Evolutionary conservation across 2,888 invertebrate species (phyloP).

Genomic region (Stenotaenia linearis): DNA sequence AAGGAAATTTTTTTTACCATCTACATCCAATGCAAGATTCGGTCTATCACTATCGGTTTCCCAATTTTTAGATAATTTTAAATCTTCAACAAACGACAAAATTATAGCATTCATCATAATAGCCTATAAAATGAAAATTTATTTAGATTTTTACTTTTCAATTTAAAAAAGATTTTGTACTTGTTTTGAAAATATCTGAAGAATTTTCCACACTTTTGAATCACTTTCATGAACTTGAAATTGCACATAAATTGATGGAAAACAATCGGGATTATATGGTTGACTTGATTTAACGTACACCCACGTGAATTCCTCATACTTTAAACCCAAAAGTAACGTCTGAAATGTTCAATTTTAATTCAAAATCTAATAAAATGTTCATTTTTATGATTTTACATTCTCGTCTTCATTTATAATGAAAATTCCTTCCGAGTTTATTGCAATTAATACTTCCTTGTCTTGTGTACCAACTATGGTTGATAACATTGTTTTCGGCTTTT

Average conservation of each 20-base stretch:
- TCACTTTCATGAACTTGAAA: constrained; percentile 75
- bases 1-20: too few species aligned
- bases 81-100: constrained; percentile 67
- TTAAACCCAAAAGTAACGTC: constrained; percentile 75
- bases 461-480: constrained; percentile 77
- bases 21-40: not conserved
- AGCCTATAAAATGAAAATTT: constrained; percentile 53
- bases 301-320: constrained; percentile 87
- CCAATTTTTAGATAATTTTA: constrained; percentile 37
- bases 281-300: constrained; percentile 82
- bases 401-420: constrained; percentile 78
- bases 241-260: constrained; percentile 88
- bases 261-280: constrained; percentile 70
- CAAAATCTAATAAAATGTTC: not conserved
- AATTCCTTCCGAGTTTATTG: constrained; percentile 77
- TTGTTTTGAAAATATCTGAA: constrained; percentile 59
- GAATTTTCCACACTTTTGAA: constrained; percentile 69
- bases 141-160: not conserved
- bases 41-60: constrained; percentile 47
- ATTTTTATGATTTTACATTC: constrained; percentile 56
- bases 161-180: constrained; percentile 39
- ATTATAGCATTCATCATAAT: constrained; percentile 82
- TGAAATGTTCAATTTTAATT: constrained; percentile 44
- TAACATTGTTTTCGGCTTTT: constrained; percentile 76
- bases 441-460: constrained; percentile 80